A percentile compares a stretch with the other conserved stretches of the same genome.
These are phyloP conservation scores for Heteromurus nitidus DNA, from an alignment of 2,888 invertebrate genomes.

Conservation along the genomic window DNA sequence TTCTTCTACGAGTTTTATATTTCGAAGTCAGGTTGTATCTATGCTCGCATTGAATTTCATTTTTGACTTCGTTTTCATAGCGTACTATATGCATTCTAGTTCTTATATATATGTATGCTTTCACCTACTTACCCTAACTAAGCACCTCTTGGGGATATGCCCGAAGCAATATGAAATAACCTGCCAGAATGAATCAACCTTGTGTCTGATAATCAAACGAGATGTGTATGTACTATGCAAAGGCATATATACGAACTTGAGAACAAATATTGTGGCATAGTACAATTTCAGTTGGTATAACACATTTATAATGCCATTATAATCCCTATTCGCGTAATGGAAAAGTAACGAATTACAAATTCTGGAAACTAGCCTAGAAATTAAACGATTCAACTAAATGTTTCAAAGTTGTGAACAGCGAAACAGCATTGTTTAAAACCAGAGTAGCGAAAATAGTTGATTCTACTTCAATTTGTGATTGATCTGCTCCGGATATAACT, in stretches of 20 bases:
- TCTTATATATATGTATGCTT: neutral
- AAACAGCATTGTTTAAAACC: neutral
- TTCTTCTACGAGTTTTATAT: neutral
- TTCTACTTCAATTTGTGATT: too few relatives aligned
- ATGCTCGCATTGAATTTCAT: neutral
- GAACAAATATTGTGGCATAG: neutral
- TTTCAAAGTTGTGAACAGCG: neutral
- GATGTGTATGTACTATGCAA: neutral
- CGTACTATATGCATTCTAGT: neutral
- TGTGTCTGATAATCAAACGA: neutral
- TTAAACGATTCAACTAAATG: neutral
- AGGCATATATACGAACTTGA: neutral
- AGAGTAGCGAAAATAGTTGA: too few relatives aligned
- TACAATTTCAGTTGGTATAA: neutral
- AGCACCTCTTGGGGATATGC: neutral
- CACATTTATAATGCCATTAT: too few relatives aligned
- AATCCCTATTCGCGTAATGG: neutral
- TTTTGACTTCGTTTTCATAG: neutral
- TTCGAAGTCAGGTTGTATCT: neutral
- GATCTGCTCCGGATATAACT: too few relatives aligned
- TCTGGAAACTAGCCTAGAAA: neutral
- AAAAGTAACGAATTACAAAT: neutral
- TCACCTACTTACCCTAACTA: neutral
- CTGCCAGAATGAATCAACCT: neutral
- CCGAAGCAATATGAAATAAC: neutral